Evolutionary conservation across 2,113 vertebrate species (phyloP), one percentile per base, ranked within the genome.

Genomic region (Picathartes gymnocephalus): DNA sequence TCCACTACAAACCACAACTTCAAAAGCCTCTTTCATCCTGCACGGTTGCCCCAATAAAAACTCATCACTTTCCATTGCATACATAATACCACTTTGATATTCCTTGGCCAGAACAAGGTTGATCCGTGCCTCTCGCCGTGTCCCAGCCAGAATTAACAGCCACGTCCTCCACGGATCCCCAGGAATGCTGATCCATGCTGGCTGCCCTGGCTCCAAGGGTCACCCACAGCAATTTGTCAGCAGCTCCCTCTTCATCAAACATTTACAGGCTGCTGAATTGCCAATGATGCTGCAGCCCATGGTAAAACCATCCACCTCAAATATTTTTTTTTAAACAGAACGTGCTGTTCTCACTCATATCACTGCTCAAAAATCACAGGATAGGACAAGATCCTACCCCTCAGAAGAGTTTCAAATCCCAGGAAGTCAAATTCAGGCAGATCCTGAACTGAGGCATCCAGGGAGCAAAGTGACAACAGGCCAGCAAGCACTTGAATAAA

Each of bases 191-290:
- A 53, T 6, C 27, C 16, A 33, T 4, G 1, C 31, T 16, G 44
- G 2, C 61, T 56, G 71, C 86, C 60, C 76, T 27, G 25, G 60
- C 65, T 91, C 53, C 22, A 0, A 68, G 76, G 65, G 80, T 84
- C 69, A 90, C 88, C 90, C 40, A 33, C 78, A 92, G 61, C 88
- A 57, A 92, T 87, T 65, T 92, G 86, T 86, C 76, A 73, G 57
- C 33, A 79, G 80, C 3, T 92, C 48, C 70, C 35, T 60, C 56
- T 22, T 51, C 87, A 87, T 84, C 37, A 81, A 81, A 86, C 44
- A 89, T 92, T 84, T 35, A 88, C 9, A 65, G 44, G 10, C 45
- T 57, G 45, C 21, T 82, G 71, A 76, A 87, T 94, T 92, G 27
- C 72, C 83, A 78, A 20, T 24, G 77, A 58, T 54, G 51, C 57